Conservation (phyloP, 2,113 vertebrate genomes). For the Megatriorchis doriae region DNA sequence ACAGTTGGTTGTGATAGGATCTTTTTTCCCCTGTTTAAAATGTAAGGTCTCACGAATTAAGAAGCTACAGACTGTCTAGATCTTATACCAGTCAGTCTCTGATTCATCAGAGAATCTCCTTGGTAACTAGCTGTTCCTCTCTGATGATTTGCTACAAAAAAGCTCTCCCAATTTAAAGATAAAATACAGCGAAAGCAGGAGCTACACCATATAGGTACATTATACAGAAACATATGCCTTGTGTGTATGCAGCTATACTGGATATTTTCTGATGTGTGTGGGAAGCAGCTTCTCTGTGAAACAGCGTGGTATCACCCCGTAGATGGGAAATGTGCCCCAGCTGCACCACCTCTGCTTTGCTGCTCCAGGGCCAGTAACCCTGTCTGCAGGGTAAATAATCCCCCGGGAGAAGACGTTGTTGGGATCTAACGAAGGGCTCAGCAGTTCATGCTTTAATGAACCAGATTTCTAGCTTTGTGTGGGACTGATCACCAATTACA, state of each 20-base stretch:
- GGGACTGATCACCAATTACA: background rate
- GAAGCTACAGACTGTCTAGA: slow-evolving; percentile 45
- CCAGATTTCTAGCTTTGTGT: background rate
- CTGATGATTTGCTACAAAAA: slow-evolving; percentile 65
- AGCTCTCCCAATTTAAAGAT: slow-evolving; percentile 66
- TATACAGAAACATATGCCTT: background rate
- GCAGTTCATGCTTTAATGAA: background rate
- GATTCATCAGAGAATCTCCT: slow-evolving; percentile 67
- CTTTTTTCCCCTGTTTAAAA: background rate
- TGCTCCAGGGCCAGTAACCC: background rate
- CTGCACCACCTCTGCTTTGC: background rate
- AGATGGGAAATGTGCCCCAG: background rate
- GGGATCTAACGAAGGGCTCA: background rate
- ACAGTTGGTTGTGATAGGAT: background rate
- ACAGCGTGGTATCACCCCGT: background rate
- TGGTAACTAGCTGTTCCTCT: slow-evolving; percentile 69
- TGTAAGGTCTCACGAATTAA: slow-evolving; percentile 57
- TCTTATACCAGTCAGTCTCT: slow-evolving; percentile 60
- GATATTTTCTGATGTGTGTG: background rate
- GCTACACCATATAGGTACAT: background rate
- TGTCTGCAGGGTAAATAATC: background rate
- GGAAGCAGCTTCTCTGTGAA: background rate
- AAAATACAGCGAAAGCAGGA: slow-evolving; percentile 45
- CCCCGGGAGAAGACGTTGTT: background rate
- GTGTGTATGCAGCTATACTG: background rate